Evolutionary conservation across 2,113 vertebrate species (phyloP).

Genomic region (Columbina picui): DNA sequence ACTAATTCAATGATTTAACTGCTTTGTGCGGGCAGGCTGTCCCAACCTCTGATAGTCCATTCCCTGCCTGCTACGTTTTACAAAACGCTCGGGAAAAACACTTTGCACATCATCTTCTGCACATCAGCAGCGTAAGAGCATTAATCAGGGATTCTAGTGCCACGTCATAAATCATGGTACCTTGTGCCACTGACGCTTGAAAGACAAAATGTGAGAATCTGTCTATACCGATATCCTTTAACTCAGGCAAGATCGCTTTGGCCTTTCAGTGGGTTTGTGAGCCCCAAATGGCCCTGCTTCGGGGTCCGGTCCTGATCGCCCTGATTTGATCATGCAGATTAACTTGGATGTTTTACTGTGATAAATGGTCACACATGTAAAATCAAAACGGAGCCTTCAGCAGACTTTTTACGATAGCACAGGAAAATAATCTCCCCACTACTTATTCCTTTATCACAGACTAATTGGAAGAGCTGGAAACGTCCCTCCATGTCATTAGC

Average conservation of each 20-base stretch:
- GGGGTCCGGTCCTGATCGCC: not conserved
- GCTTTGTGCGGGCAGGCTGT: not conserved
- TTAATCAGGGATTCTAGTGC: slow-evolving; percentile 39
- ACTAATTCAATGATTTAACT: not conserved
- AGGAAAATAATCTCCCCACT: not conserved
- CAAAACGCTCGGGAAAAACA: slow-evolving; percentile 12
- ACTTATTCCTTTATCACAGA: not conserved
- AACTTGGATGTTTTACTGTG: not conserved
- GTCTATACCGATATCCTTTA: not conserved
- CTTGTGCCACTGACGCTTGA: not conserved
- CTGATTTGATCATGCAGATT: not conserved
- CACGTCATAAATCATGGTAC: slow-evolving; percentile 5
- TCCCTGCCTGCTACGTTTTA: not conserved
- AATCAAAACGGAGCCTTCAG: not conserved
- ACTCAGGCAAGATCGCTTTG: not conserved
- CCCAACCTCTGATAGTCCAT: not conserved
- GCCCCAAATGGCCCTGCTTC: not conserved
- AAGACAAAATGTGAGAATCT: not conserved
- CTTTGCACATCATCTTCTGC: not conserved
- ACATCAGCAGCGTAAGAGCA: slow-evolving; percentile 13
- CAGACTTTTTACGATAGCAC: not conserved
- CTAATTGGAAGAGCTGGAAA: slow-evolving; percentile 6
- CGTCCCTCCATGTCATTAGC: not conserved
- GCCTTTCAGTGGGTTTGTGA: not conserved
- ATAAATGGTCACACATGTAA: not conserved